These are phyloP conservation scores for Lepilemur septentrionalis DNA, from an alignment of 2,797 vertebrate species.

Conservation along the genomic window DNA sequence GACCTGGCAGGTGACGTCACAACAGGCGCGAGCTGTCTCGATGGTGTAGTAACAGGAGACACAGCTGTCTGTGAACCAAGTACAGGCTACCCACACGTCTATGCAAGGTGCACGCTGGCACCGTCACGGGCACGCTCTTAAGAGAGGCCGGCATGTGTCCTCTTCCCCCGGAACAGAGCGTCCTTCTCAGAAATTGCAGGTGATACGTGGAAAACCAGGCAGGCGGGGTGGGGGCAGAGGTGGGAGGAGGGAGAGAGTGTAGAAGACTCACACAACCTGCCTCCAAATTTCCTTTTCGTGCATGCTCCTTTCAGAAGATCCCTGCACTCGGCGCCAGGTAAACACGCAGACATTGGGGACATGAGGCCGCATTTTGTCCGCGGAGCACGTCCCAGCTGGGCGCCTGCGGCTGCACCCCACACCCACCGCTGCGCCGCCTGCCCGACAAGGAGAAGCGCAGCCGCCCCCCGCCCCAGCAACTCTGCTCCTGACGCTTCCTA, in stretches of 20 bases:
- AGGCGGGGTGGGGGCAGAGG: not conserved
- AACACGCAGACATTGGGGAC: not conserved
- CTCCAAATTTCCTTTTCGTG: not conserved
- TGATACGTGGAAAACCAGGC: too few species aligned
- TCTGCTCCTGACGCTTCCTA: too few species aligned
- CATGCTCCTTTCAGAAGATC: not conserved
- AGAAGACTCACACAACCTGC: accelerated
- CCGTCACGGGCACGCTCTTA: accelerated
- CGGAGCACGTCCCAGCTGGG: not conserved
- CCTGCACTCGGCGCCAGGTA: not conserved
- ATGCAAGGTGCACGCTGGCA: accelerated
- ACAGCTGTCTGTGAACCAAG: accelerated
- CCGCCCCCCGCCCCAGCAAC: not conserved
- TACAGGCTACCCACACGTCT: accelerated
- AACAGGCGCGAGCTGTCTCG: accelerated
- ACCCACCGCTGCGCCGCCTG: not conserved
- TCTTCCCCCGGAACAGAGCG: not conserved
- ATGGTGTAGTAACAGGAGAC: too few species aligned
- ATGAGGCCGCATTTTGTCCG: accelerated
- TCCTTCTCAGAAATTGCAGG: not conserved
- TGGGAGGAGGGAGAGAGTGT: accelerated
- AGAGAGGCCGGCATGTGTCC: accelerated
- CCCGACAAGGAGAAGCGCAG: not conserved
- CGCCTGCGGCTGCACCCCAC: not conserved
- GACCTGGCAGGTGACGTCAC: not conserved